These are phyloP conservation scores for Sminthopsis crassicaudata DNA, from an alignment of 2,113 vertebrate genomes.

Conservation along the genomic window DNA sequence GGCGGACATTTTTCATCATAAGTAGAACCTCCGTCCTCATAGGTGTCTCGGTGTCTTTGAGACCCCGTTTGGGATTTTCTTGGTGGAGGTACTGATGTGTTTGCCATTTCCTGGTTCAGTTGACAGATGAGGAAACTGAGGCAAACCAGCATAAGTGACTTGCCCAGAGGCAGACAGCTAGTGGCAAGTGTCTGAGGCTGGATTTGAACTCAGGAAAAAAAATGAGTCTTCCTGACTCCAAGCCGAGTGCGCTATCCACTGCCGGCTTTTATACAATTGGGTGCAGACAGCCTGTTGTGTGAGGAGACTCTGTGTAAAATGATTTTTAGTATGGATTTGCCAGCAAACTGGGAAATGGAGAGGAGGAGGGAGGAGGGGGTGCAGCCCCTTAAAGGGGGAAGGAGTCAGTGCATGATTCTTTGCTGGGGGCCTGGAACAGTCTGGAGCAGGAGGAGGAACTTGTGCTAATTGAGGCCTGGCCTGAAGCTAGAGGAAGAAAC, in stretches of 20 bases:
- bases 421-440: neutral
- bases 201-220: neutral
- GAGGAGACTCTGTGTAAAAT: neutral
- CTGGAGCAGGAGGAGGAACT: no score
- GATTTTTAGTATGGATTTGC: neutral
- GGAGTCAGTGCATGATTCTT: neutral
- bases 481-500: neutral
- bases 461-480: no score
- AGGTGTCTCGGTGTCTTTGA: rapidly evolving
- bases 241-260: neutral
- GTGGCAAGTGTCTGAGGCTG: no score
- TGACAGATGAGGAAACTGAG: neutral
- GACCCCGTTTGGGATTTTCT: neutral
- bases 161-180: neutral
- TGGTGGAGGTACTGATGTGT: neutral
- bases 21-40: neutral
- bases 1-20: no score
- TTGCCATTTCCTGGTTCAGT: neutral
- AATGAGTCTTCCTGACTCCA: neutral
- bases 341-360: neutral
- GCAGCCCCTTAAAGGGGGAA: neutral
- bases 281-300: neutral
- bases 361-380: neutral
- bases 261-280: neutral
- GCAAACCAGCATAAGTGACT: neutral